Evolutionary conservation across 2,113 vertebrate genomes (phyloP).

Genomic region (Erinaceus europaeus): DNA sequence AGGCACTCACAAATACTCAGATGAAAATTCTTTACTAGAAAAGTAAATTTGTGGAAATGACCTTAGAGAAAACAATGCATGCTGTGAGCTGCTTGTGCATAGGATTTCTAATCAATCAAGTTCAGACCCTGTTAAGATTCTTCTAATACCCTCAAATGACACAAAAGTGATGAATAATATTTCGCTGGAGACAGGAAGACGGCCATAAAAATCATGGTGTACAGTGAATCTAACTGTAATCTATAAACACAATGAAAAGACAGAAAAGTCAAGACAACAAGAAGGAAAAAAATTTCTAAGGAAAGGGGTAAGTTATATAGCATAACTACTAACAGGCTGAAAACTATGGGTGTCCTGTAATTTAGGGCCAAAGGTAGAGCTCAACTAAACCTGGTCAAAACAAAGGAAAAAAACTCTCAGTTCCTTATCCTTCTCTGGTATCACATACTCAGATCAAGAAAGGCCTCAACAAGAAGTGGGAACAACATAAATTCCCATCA

Average conservation of each 20-base stretch:
- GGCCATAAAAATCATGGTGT: background rate
- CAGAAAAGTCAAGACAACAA: background rate
- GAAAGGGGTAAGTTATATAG: background rate
- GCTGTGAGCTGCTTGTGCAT: background rate
- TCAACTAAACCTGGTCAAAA: background rate
- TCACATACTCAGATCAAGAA: background rate
- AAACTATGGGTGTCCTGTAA: rapidly evolving
- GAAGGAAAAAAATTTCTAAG: too few relatives aligned
- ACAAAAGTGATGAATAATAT: background rate
- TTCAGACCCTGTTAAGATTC: background rate
- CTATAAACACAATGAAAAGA: background rate
- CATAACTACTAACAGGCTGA: background rate
- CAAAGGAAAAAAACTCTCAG: background rate
- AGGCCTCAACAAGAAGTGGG: too few relatives aligned
- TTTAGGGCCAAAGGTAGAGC: background rate
- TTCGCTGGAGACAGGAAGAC: background rate
- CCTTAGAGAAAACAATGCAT: background rate
- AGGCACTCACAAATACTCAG: background rate
- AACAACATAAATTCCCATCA: too few relatives aligned
- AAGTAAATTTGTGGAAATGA: background rate
- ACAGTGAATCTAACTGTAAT: background rate
- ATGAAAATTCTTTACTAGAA: background rate
- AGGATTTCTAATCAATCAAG: background rate
- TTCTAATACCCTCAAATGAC: background rate
- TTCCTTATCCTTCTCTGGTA: background rate